These are phyloP conservation scores for Forbesichthys papilliferus DNA, from an alignment of 2,113 vertebrate genomes.

Conservation along the genomic window DNA sequence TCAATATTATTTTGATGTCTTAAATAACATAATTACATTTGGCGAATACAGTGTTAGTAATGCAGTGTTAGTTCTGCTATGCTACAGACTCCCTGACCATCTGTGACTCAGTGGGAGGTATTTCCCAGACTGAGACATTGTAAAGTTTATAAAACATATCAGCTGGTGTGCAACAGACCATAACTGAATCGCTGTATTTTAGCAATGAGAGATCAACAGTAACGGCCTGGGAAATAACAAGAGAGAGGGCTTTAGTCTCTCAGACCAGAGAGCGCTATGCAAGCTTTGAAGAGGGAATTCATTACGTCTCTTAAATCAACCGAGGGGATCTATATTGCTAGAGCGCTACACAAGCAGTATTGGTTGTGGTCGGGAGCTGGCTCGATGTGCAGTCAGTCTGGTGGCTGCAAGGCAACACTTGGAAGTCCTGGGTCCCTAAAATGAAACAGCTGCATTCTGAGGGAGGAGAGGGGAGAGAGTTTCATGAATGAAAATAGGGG, in stretches of 20 bases:
- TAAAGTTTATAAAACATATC: conserved; percentile 77
- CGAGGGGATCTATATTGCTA: conserved; percentile 78
- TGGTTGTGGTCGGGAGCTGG: conserved; percentile 74
- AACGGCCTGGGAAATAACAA: conserved; percentile 67
- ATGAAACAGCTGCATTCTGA: conserved; percentile 78
- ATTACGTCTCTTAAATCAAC: conserved; percentile 74
- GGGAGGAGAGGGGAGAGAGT: conserved; percentile 57
- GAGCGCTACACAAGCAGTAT: conserved; percentile 69
- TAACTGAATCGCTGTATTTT: conserved; percentile 65
- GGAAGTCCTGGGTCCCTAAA: conserved; percentile 75
- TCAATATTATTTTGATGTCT: too few species aligned
- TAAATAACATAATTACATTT: too few species aligned
- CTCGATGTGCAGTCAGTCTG: conserved; percentile 72
- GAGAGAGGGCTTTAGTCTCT: conserved; percentile 59
- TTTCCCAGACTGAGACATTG: conserved; percentile 61
- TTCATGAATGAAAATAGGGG: conserved; percentile 74
- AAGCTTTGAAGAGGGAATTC: conserved; percentile 70
- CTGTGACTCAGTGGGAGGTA: conserved; percentile 61
- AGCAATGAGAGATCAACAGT: conserved; percentile 69
- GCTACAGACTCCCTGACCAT: conserved; percentile 26
- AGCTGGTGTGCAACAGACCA: conserved; percentile 69
- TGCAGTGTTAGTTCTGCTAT: conserved; percentile 19
- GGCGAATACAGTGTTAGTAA: too few species aligned
- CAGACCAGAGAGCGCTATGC: conserved; percentile 66
- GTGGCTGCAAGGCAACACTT: conserved; percentile 74